These are phyloP conservation scores for Herpailurus yagouaroundi DNA, from an alignment of 2,113 vertebrate genomes.

Conservation along the genomic window DNA sequence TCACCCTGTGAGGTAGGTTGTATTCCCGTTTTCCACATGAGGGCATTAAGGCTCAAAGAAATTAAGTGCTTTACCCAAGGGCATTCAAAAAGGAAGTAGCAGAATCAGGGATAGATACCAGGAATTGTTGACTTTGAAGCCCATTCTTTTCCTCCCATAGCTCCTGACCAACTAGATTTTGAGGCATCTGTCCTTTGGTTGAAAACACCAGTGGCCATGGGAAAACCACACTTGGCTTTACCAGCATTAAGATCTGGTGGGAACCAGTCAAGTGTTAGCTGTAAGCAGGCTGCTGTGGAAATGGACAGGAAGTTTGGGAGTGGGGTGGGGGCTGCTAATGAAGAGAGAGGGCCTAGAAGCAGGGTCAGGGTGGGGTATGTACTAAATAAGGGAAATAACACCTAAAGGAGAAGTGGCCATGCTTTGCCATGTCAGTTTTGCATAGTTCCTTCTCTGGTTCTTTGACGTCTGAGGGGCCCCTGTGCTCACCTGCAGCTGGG, in stretches of 20 bases:
- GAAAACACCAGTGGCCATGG: neutral
- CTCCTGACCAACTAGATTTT: neutral
- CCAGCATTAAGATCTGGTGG: neutral
- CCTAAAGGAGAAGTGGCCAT: neutral
- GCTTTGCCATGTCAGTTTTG: neutral
- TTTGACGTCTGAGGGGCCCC: neutral
- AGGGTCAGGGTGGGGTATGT: neutral
- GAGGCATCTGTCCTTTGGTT: neutral
- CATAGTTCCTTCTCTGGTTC: neutral
- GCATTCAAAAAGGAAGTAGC: neutral
- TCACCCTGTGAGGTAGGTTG: neutral
- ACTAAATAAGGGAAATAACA: neutral
- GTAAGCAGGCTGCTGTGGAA: neutral
- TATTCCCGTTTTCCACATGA: neutral
- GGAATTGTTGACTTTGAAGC: neutral
- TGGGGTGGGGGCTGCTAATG: neutral
- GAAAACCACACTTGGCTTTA: neutral
- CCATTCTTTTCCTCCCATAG: neutral
- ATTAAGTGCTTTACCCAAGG: neutral
- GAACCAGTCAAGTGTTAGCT: neutral
- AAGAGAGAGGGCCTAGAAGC: neutral
- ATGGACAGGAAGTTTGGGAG: neutral
- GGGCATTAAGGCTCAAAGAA: neutral
- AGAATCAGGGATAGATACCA: neutral
- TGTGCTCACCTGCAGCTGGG: neutral